phyloP scores from a whole-genome alignment of 2,888 invertebrate species.

The Sinhomidia bicolor region DNA sequence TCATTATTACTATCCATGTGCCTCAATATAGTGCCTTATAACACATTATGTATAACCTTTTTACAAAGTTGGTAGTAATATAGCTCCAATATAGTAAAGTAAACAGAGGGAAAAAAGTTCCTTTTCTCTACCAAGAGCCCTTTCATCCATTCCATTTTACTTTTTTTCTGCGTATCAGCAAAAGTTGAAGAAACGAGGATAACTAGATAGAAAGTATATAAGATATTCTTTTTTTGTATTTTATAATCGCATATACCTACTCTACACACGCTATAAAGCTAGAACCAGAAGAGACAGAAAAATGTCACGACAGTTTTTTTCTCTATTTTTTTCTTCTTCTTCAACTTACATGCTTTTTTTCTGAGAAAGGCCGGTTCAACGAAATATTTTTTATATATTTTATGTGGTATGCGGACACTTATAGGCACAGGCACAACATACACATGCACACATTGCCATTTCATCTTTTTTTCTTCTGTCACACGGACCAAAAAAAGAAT shows the following conservation, averaged over 20 bases:
- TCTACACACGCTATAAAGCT: neutral
- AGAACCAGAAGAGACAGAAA: neutral
- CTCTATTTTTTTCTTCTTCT: too few species aligned
- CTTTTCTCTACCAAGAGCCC: conserved; percentile 18
- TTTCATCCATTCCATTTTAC: conserved; percentile 40
- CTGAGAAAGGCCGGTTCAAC: conserved; percentile 2
- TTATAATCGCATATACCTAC: too few species aligned
- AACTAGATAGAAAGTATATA: neutral
- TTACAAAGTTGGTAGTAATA: too few species aligned
- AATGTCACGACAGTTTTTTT: conserved; percentile 50
- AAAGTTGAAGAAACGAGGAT: neutral
- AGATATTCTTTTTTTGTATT: too few species aligned
- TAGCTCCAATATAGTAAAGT: conserved; percentile 5
- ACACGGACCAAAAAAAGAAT: conserved; percentile 44
- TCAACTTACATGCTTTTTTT: conserved; percentile 13
- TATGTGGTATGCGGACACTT: too few species aligned
- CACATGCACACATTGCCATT: conserved; percentile 30
- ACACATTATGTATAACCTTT: too few species aligned
- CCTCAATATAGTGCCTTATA: too few species aligned
- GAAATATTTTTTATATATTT: neutral
- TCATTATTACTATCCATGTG: too few species aligned
- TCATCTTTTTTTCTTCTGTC: conserved; percentile 54
- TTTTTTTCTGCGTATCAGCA: conserved; percentile 3
- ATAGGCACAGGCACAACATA: neutral
- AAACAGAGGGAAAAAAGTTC: conserved; percentile 21